These are phyloP conservation scores for Drosophila sordidula DNA, from an alignment of 2,888 invertebrate genomes.

Conservation along the genomic window DNA sequence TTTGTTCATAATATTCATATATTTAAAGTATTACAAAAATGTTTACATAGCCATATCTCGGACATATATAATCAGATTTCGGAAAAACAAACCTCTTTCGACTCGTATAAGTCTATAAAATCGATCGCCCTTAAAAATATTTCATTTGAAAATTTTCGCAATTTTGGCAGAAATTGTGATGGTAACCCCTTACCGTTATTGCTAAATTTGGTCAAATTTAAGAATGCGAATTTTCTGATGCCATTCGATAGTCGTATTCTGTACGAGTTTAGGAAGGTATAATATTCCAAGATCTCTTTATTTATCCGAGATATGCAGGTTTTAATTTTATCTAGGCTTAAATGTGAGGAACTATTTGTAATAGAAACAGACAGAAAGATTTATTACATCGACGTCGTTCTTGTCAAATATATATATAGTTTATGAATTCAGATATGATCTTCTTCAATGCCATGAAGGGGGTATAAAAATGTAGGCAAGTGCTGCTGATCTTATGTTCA, in stretches of 20 bases:
- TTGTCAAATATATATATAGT: background rate
- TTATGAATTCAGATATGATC: background rate
- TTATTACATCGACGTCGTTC: too few relatives aligned
- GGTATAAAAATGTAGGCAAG: background rate
- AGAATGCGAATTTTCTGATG: background rate
- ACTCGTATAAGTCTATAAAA: too few relatives aligned
- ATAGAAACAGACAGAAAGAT: background rate
- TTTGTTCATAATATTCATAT: too few relatives aligned
- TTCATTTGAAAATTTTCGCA: too few relatives aligned
- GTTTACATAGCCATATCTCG: too few relatives aligned
- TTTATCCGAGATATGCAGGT: background rate
- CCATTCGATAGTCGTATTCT: background rate
- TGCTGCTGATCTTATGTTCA: slow-evolving; percentile 42
- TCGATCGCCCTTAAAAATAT: too few relatives aligned
- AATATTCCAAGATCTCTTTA: background rate
- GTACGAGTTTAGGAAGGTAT: background rate
- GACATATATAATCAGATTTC: too few relatives aligned
- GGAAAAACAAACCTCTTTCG: too few relatives aligned
- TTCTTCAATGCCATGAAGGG: background rate
- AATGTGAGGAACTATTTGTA: too few relatives aligned
- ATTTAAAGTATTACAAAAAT: too few relatives aligned
- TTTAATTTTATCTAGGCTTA: too few relatives aligned
- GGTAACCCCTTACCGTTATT: too few relatives aligned
- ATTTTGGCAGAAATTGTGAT: background rate
- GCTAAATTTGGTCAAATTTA: background rate